Percentiles rank a stretch among this genome's conserved stretches.
phyloP scores from a whole-genome alignment of 2,888 invertebrate species.

The Andrena marginata region DNA sequence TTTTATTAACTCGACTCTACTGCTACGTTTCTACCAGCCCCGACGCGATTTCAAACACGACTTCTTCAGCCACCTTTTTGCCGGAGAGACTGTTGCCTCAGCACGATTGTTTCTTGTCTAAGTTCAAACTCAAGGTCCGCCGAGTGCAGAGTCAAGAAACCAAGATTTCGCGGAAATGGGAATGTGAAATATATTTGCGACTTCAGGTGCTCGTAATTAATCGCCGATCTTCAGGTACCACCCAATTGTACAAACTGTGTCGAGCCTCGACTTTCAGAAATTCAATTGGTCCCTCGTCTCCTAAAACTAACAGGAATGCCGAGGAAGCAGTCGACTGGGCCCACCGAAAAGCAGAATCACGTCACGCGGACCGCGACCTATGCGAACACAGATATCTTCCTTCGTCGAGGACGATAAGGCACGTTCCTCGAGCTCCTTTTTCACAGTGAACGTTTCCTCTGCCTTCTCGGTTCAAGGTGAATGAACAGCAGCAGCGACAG shows the following conservation, averaged over 20 bases:
- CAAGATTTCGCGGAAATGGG: background rate
- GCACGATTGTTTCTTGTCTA: background rate
- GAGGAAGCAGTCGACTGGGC: too few species aligned
- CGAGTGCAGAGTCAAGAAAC: background rate
- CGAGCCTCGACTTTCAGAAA: background rate
- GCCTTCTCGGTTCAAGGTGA: background rate
- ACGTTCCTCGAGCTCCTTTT: background rate
- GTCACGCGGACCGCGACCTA: constrained; percentile 24
- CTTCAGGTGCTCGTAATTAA: background rate
- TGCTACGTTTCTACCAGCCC: background rate
- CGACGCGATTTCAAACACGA: background rate
- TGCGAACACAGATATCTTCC: background rate
- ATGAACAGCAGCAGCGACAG: background rate
- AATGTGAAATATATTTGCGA: background rate
- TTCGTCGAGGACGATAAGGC: background rate
- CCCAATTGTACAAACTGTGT: too few species aligned
- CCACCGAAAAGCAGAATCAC: background rate
- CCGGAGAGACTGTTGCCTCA: background rate
- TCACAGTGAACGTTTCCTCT: background rate
- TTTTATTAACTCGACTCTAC: background rate
- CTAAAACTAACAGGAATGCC: background rate
- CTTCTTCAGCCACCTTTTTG: background rate
- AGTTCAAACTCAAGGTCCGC: constrained; percentile 9
- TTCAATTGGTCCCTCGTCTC: background rate
- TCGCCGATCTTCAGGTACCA: too few species aligned